Base-by-base conservation (phyloP, 1,140 invertebrate species). In the Drosophila novamexicana region DNA sequence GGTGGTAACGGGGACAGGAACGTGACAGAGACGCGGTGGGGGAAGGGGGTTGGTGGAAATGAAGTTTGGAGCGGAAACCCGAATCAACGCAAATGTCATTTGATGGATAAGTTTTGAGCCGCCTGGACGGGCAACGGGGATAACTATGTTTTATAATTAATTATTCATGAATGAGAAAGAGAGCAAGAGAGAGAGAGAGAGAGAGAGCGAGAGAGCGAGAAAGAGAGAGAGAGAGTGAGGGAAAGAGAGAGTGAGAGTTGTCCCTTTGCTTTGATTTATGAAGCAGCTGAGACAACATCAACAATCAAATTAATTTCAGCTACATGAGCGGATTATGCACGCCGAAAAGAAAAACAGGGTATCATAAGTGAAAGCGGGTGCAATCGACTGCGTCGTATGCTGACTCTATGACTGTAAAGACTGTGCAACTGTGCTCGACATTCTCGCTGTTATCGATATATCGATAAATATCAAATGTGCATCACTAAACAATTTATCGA, bases 271-370 rank as follows among this genome's bases (percentile, higher is more conserved):
- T 89, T 88, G 84, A 88, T 88, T 89, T 84, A 88, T 88, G 84
- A 83, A 88, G 84, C 84, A 88, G 84, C 80, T 89, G 84, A 89
- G 84, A 83, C 84, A 88, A 88, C 84, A 88, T 84, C 83, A 88
- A 79, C 84, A 88, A 88, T 89, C 84, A 88, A 88, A 89, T 89
- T 88, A 89, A 88, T 89, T 88, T 89, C 77, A 89, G 80, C 89
- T 83, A 84, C 77, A 89, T 77, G 84, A 89, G 84, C 79, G 84
- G 83, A 88, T 79, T 89, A 88, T 76, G 68, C 64, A 78, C 44
- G 62, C 49, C 65, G 18, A 75, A 18, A 63, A 16, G 29, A 72
- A 64, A 50, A 75, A 69, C 12, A 37, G 14, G 22, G 22, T 29
- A 29, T 29, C 22, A 29, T 29, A 29, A 29, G 4, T 29, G 0